Percentiles rank a stretch among this genome's conserved stretches.
phyloP scores from a whole-genome alignment of 1,140 invertebrate genomes.

The Heterodera carotae region DNA sequence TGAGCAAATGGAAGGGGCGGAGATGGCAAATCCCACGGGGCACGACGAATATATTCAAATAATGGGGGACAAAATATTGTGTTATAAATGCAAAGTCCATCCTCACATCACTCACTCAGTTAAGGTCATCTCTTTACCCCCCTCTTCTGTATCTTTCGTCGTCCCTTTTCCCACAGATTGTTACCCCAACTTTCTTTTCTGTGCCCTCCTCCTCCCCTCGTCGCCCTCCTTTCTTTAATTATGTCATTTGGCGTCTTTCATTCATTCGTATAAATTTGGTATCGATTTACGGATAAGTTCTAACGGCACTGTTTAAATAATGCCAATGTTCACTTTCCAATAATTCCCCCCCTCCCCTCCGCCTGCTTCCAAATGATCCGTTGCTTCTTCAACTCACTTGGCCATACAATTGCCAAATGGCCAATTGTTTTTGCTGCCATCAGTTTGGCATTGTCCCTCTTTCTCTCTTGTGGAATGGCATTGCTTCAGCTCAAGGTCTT shows the following conservation, averaged over 20 bases:
- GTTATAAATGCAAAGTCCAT: too few relatives aligned
- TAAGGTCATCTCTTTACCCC: neutral
- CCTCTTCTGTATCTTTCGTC: neutral
- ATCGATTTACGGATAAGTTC: too few relatives aligned
- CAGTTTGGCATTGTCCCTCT: slow-evolving; percentile 34
- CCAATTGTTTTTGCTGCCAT: slow-evolving; percentile 34
- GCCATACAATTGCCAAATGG: slow-evolving; percentile 37
- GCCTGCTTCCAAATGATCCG: neutral
- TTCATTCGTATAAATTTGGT: neutral
- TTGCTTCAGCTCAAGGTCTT: slow-evolving; percentile 43
- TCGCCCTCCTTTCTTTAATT: neutral
- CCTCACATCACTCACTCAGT: too few relatives aligned
- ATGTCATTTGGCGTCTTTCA: neutral
- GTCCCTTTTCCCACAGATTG: neutral
- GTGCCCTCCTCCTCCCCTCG: too few relatives aligned
- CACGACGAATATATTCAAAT: neutral
- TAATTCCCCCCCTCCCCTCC: too few relatives aligned
- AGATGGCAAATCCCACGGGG: neutral
- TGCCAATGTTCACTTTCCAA: too few relatives aligned
- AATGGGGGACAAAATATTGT: too few relatives aligned
- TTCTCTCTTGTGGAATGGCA: slow-evolving; percentile 43
- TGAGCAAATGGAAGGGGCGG: neutral
- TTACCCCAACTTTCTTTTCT: too few relatives aligned
- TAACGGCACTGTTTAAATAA: neutral
- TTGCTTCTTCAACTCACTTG: slow-evolving; percentile 45